Base-by-base conservation (phyloP, 2,113 vertebrate species). In the Arvicanthis niloticus region DNA sequence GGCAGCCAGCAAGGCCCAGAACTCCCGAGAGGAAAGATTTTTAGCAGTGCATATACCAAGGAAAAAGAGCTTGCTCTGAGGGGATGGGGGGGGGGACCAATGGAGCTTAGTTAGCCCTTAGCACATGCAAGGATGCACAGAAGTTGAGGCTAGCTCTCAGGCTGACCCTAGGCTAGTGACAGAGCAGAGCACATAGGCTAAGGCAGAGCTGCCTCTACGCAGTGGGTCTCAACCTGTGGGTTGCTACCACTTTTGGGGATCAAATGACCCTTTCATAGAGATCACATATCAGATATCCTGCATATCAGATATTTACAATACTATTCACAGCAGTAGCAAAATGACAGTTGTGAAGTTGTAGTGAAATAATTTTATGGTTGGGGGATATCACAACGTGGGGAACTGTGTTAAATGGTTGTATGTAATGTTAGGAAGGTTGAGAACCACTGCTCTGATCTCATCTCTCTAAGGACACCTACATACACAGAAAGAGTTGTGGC, bases 91-190 rank as follows among this genome's bases (percentile, higher is more conserved):
- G 45, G 88, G 6, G 76, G 68, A 6, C 16, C n/a, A 65, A 8
- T 34, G 67, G 65, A n/a, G 31, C 56, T 21, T 53, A 12, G 31
- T 8, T 45, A 76, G 81, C 70, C 42, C 15, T 7, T 24, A 40
- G 40, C 11, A 2, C 13, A 1, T 3, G 81, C 68, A 24, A 0
- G 24, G 19, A n/a, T 19, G 22, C 12, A 15, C 5, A 9, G 26
- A 72, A 22, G 26, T 0, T 0, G 53, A 70, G n/a, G 58, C 37
- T 51, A 24, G 48, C 21, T 12, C 56, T 19, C 45, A 31, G 7
- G 48, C 31, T 37, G 34, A 31, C 48, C 51, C 89, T 84, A 22
- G 37, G 48, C 45, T 73, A 89, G 21, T n/a, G 16, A 1, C 73
- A 48, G n/a, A 34, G 12, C 51, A 37, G 51, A 62, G 53, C 42